Evolutionary conservation across 2,113 vertebrate genomes (phyloP).

Genomic region (Chaetops frenatus): DNA sequence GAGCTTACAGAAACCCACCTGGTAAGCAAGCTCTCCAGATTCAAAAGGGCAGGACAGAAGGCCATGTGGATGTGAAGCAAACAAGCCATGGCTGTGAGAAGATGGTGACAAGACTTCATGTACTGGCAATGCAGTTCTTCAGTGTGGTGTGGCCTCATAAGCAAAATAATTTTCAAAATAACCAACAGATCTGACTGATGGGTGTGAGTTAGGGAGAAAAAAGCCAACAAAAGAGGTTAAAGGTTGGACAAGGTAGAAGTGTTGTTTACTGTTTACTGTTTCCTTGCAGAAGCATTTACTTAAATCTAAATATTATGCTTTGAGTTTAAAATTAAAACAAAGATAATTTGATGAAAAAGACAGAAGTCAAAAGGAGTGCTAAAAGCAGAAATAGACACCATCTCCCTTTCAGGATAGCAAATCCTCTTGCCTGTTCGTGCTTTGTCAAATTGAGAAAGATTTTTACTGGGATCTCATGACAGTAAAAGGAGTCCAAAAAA

Average conservation of each 20-base stretch:
- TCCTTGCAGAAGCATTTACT: not conserved
- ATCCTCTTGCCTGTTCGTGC: not conserved
- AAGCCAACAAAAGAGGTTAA: not conserved
- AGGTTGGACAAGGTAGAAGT: not conserved
- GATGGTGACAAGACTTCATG: not conserved
- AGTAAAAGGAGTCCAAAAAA: not conserved
- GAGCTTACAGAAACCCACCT: constrained; percentile 38
- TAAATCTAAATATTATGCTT: not conserved
- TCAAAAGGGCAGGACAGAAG: not conserved
- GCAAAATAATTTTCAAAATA: not conserved
- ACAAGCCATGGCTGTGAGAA: not conserved
- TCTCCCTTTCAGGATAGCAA: not conserved
- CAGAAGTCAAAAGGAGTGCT: not conserved
- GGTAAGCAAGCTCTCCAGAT: not conserved
- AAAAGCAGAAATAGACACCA: not conserved
- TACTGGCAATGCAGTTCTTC: not conserved
- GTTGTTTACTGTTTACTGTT: not conserved
- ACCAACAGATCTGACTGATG: not conserved
- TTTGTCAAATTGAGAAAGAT: not conserved
- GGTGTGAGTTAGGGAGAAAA: not conserved
- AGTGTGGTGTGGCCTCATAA: not conserved
- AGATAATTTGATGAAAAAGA: not conserved
- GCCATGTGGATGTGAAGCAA: not conserved
- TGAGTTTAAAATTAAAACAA: not conserved
- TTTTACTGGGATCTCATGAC: not conserved